Conservation (phyloP, 2,888 invertebrate genomes). For the Ormyrus rosae region DNA sequence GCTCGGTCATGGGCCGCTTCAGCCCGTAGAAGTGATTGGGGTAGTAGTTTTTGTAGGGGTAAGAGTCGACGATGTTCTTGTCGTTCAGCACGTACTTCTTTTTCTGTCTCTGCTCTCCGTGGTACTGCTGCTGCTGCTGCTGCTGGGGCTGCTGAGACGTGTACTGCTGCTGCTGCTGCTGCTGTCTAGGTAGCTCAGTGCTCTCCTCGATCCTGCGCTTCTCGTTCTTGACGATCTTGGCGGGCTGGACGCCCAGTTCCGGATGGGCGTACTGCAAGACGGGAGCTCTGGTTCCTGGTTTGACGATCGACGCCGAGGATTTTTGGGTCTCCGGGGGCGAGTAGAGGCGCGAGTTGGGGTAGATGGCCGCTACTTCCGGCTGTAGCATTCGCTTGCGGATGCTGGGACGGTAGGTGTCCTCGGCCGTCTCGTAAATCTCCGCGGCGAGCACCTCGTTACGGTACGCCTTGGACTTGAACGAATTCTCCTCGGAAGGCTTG, state of each 20-base stretch:
- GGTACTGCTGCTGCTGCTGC: slow-evolving; percentile 57
- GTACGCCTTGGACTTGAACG: slow-evolving; percentile 66
- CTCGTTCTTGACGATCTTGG: slow-evolving; percentile 76
- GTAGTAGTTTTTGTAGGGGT: slow-evolving; percentile 70
- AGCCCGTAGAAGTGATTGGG: slow-evolving; percentile 78
- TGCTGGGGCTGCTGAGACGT: neutral
- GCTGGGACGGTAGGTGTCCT: slow-evolving; percentile 76
- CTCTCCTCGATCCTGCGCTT: slow-evolving; percentile 57
- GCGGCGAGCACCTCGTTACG: slow-evolving; percentile 68
- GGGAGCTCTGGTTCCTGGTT: slow-evolving; percentile 84
- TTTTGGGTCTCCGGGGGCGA: slow-evolving; percentile 80
- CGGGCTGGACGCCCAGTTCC: slow-evolving; percentile 86
- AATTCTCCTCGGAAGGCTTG: slow-evolving; percentile 62
- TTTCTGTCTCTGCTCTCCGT: slow-evolving; percentile 69
- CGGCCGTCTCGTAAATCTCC: slow-evolving; percentile 69
- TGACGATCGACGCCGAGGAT: slow-evolving; percentile 79
- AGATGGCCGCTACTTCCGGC: slow-evolving; percentile 78
- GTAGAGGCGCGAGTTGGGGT: slow-evolving; percentile 82
- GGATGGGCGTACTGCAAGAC: slow-evolving; percentile 89
- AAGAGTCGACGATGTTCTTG: slow-evolving; percentile 69
- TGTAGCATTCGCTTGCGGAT: slow-evolving; percentile 85
- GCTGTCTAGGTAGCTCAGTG: neutral
- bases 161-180: slow-evolving; percentile 20
- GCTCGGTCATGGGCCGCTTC: slow-evolving; percentile 79
- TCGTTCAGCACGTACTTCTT: slow-evolving; percentile 72